Evolutionary conservation across 2,113 vertebrate species (phyloP).

Genomic region (Amazona vittata): DNA sequence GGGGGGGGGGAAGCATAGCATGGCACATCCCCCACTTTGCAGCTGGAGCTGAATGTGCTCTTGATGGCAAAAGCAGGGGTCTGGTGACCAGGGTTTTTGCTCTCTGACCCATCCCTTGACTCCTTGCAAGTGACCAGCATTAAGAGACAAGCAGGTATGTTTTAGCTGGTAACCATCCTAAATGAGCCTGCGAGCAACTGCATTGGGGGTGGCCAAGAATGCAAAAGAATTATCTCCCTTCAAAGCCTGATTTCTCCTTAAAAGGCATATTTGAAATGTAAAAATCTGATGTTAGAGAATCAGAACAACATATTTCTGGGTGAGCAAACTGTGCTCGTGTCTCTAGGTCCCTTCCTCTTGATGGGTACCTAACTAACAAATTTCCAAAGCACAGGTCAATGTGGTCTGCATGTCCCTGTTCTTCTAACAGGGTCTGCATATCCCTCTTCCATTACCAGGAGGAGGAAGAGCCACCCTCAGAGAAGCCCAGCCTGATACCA

Average conservation of each 20-base stretch:
- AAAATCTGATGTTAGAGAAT: background rate
- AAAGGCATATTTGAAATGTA: background rate
- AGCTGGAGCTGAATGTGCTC: background rate
- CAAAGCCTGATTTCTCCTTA: background rate
- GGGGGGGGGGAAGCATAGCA: too few relatives aligned
- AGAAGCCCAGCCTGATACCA: background rate
- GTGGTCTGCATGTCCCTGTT: background rate
- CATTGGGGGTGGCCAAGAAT: background rate
- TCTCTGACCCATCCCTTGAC: background rate
- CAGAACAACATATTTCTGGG: background rate
- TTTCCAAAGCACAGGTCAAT: background rate
- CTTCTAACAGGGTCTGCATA: background rate
- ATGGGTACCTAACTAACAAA: accelerated
- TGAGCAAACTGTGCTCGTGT: background rate
- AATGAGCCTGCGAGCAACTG: background rate
- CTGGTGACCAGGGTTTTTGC: background rate
- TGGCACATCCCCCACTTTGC: background rate
- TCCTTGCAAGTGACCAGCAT: background rate
- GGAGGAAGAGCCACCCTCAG: background rate
- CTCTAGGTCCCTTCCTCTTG: background rate
- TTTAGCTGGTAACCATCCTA: background rate
- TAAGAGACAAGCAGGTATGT: background rate
- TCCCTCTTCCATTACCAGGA: background rate
- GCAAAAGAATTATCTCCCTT: background rate
- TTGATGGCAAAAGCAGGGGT: background rate